A percentile compares a stretch with the other conserved stretches of the same genome.
Evolutionary conservation across 2,888 invertebrate species (phyloP).

Genomic region (Hyles lineata): DNA sequence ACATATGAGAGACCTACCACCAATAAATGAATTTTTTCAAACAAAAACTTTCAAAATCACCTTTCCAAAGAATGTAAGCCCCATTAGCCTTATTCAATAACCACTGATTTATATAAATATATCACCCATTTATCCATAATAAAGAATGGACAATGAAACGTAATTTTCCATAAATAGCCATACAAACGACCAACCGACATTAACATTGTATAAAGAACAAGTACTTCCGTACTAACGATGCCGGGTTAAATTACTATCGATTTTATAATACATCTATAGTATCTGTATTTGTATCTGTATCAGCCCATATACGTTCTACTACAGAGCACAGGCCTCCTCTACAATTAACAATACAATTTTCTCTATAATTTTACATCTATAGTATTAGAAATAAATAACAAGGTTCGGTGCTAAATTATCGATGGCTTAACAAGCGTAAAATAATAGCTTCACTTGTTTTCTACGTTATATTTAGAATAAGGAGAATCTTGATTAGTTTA

Average conservation of each 20-base stretch:
- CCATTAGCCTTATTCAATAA: too few relatives aligned
- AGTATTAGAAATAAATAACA: neutral
- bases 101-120: neutral
- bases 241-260: neutral
- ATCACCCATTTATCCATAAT: too few relatives aligned
- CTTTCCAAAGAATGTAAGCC: too few relatives aligned
- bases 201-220: neutral
- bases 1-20: too few relatives aligned
- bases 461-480: too few relatives aligned
- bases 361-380: neutral
- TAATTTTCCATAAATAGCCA: neutral
- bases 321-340: too few relatives aligned
- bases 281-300: neutral
- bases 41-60: too few relatives aligned
- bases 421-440: neutral
- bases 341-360: too few relatives aligned
- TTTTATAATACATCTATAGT: neutral
- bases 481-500: too few relatives aligned
- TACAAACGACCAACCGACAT: neutral
- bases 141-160: neutral
- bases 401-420: neutral
- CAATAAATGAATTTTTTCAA: too few relatives aligned
- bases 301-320: too few relatives aligned
- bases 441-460: too few relatives aligned
- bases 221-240: neutral